Conservation (phyloP, 2,113 vertebrate species). For the Oreochromis spilurus region DNA sequence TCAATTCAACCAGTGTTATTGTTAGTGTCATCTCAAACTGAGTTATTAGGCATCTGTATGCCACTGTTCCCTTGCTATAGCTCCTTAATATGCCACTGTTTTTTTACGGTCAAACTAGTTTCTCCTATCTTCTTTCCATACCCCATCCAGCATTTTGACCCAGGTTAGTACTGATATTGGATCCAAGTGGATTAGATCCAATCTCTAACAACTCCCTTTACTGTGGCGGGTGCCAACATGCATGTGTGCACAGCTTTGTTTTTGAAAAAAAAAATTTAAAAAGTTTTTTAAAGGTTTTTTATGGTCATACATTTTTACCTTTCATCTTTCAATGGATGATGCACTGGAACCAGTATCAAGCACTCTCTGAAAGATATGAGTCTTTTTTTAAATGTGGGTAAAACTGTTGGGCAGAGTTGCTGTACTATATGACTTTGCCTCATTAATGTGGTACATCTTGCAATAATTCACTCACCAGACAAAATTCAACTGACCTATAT, state of each 20-base stretch:
- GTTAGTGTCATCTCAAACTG: neutral
- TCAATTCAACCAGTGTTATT: neutral
- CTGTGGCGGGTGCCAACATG: no score
- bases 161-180: neutral
- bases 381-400: neutral
- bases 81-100: neutral
- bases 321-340: neutral
- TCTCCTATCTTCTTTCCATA: neutral
- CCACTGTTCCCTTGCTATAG: neutral
- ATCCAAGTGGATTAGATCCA: neutral
- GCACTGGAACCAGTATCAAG: neutral
- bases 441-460: neutral
- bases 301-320: neutral
- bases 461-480: neutral
- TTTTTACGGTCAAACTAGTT: neutral
- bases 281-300: no score
- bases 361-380: neutral
- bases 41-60: neutral
- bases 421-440: neutral
- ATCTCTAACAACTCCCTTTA: neutral
- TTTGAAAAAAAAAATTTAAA: no score
- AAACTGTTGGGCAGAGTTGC: neutral
- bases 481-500: neutral
- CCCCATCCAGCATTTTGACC: neutral
- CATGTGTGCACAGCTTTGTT: no score